Percentiles rank a stretch among this genome's conserved stretches.
These are phyloP conservation scores for Tachina fera DNA, from an alignment of 2,888 invertebrate species.

Conservation along the genomic window DNA sequence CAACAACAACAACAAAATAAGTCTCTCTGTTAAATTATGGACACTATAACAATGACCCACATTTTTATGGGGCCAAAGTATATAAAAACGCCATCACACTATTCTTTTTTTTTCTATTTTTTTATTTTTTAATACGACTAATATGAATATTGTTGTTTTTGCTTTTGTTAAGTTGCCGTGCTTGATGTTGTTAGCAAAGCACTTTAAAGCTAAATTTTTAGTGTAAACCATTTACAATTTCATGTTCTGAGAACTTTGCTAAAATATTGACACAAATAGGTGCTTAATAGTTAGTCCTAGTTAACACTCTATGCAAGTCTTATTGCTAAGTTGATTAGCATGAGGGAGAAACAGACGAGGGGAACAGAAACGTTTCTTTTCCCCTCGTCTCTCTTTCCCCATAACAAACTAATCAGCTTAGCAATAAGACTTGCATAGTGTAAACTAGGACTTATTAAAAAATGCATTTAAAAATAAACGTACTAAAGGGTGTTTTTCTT, in stretches of 20 bases:
- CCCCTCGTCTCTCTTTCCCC: too few relatives aligned
- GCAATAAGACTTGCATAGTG: too few relatives aligned
- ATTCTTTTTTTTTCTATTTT: constrained; percentile 20
- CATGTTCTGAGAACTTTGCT: neutral
- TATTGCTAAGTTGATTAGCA: too few relatives aligned
- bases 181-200: constrained; percentile 19
- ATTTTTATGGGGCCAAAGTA: constrained; percentile 70
- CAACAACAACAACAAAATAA: constrained; percentile 32
- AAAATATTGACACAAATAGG: too few relatives aligned
- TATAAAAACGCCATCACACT: constrained; percentile 63
- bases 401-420: too few relatives aligned
- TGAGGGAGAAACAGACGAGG: too few relatives aligned
- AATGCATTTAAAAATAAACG: too few relatives aligned
- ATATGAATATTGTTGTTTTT: constrained; percentile 11
- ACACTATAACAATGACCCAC: constrained; percentile 71
- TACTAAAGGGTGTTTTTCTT: too few relatives aligned
- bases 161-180: constrained; percentile 23
- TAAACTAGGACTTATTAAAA: too few relatives aligned
- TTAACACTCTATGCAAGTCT: too few relatives aligned
- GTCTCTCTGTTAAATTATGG: constrained; percentile 66
- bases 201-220: constrained; percentile 17
- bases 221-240: constrained; percentile 45
- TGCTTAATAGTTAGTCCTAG: too few relatives aligned
- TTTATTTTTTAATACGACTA: constrained; percentile 16
- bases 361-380: too few relatives aligned